phyloP scores from a whole-genome alignment of 1,140 invertebrate genomes.

The Drosophila nebulosa region DNA sequence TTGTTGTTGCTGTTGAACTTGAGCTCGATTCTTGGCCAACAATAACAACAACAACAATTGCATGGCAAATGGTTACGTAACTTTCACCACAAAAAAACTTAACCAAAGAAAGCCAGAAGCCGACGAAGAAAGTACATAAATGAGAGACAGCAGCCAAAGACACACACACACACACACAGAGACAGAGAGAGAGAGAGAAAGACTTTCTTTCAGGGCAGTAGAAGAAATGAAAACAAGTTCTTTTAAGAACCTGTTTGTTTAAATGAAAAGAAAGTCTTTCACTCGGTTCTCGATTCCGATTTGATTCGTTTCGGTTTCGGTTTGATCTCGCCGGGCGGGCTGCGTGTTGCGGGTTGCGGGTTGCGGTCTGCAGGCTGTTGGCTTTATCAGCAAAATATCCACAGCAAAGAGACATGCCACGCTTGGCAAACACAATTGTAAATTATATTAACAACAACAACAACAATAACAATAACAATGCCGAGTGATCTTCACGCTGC shows the following conservation, averaged over 20 bases:
- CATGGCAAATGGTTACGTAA: slow-evolving; percentile 62
- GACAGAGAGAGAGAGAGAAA: slow-evolving; percentile 47
- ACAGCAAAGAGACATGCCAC: slow-evolving; percentile 24
- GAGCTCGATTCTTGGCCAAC: slow-evolving; percentile 68
- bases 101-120: slow-evolving; percentile 10
- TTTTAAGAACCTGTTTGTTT: background rate
- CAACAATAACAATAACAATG: slow-evolving; percentile 19
- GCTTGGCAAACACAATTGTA: slow-evolving; percentile 58
- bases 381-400: background rate
- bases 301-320: background rate
- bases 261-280: background rate
- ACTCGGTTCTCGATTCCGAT: background rate
- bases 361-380: no score
- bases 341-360: no score
- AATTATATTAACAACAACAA: slow-evolving; percentile 46
- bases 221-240: background rate
- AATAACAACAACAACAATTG: slow-evolving; percentile 35
- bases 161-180: no score
- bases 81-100: slow-evolving; percentile 54
- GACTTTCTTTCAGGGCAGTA: slow-evolving; percentile 21
- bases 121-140: slow-evolving; percentile 62
- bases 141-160: background rate
- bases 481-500: slow-evolving; percentile 57
- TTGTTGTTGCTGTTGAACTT: slow-evolving; percentile 72
- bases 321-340: no score